phyloP scores from a whole-genome alignment of 2,113 vertebrate species.

The Thryonomys swinderianus region DNA sequence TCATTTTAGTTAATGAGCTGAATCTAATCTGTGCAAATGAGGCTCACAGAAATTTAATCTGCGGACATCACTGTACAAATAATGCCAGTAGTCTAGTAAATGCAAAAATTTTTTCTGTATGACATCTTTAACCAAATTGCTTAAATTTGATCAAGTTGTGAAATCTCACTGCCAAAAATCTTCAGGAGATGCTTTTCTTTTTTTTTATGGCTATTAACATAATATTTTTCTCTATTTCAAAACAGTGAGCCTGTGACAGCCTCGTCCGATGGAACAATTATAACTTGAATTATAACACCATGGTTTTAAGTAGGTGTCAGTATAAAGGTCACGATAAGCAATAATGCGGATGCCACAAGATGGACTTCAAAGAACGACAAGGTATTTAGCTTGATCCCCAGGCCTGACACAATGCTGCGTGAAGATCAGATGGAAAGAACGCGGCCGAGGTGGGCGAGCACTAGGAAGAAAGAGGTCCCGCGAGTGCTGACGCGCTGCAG shows the following conservation, averaged over 20 bases:
- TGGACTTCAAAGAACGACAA: background rate
- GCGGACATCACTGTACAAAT: background rate
- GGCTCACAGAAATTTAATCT: background rate
- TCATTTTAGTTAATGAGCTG: constrained; percentile 50
- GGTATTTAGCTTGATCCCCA: background rate
- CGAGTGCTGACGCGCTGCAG: too few species aligned
- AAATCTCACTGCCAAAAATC: background rate
- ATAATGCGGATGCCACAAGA: background rate
- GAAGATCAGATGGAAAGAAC: too few species aligned
- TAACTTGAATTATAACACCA: background rate
- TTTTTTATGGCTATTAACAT: background rate
- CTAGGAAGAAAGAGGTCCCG: too few species aligned
- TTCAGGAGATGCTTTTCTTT: background rate
- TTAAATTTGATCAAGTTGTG: background rate
- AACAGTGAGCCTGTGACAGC: background rate
- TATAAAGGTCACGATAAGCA: background rate
- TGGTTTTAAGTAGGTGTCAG: constrained; percentile 5
- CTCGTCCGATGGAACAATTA: background rate
- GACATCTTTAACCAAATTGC: constrained; percentile 7
- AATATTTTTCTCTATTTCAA: constrained; percentile 27
- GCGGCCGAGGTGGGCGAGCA: too few species aligned
- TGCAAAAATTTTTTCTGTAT: background rate
- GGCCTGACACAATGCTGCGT: background rate
- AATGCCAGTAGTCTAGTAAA: background rate
- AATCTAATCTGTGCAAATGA: constrained; percentile 53